These are phyloP conservation scores for Leptocoma aspasia DNA, from an alignment of 2,113 vertebrate species.

Conservation along the genomic window DNA sequence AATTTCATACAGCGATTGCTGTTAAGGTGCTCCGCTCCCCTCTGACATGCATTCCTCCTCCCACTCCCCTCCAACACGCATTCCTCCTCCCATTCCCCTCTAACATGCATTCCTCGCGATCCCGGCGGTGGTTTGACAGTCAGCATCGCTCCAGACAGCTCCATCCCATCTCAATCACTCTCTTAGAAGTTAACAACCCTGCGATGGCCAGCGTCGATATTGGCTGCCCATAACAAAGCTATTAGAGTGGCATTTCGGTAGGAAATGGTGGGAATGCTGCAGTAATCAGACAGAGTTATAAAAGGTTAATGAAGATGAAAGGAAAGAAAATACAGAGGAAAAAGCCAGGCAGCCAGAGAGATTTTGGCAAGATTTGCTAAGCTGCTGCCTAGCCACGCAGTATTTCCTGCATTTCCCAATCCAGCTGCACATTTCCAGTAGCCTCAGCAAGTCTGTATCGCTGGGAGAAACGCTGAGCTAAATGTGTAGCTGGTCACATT, in stretches of 20 bases:
- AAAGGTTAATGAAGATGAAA: slow-evolving; percentile 62
- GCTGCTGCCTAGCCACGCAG: background rate
- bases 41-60: background rate
- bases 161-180: slow-evolving; percentile 9
- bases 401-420: slow-evolving; percentile 44
- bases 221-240: slow-evolving; percentile 53
- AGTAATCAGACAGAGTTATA: slow-evolving; percentile 37
- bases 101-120: background rate
- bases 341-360: background rate
- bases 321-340: slow-evolving; percentile 41
- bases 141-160: background rate
- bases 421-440: slow-evolving; percentile 19
- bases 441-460: slow-evolving; percentile 37
- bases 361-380: slow-evolving; percentile 44
- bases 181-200: slow-evolving; percentile 45
- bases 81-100: background rate
- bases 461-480: background rate
- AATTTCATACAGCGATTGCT: background rate
- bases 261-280: slow-evolving; percentile 44
- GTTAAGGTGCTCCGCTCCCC: background rate
- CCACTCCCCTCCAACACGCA: background rate
- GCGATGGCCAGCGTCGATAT: background rate
- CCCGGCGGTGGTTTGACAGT: background rate
- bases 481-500: background rate
- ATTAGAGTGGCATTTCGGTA: background rate